Conservation (phyloP, 2,797 vertebrate genomes). For the Tapirus indicus region DNA sequence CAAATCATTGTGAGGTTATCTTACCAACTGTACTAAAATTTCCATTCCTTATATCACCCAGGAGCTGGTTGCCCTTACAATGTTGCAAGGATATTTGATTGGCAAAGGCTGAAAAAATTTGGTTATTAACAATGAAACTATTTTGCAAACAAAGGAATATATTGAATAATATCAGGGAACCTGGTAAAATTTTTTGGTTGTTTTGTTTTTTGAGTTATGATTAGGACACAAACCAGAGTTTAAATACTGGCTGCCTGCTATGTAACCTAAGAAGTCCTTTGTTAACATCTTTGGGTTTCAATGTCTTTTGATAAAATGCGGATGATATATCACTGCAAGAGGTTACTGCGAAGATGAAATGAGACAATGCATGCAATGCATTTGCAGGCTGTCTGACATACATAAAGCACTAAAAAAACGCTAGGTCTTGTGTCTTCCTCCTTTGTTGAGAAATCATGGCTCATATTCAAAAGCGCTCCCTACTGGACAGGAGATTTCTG, state of each 20-base stretch:
- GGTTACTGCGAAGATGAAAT: neutral
- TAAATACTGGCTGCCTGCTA: neutral
- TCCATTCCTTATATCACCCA: neutral
- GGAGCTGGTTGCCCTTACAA: constrained; percentile 59
- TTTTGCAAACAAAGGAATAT: constrained; percentile 30
- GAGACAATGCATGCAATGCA: neutral
- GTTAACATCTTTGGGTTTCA: neutral
- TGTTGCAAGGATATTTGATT: neutral
- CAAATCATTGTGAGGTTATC: constrained; percentile 34
- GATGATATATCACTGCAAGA: constrained; percentile 5
- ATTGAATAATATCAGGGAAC: neutral
- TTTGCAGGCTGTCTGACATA: neutral
- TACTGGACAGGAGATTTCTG: neutral
- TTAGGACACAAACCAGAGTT: neutral
- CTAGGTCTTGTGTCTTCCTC: neutral
- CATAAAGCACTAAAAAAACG: neutral
- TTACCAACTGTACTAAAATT: constrained; percentile 63
- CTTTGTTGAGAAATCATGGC: neutral
- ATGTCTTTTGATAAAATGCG: neutral
- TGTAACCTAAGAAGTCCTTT: neutral
- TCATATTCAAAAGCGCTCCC: neutral
- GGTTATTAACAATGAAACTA: constrained; percentile 22
- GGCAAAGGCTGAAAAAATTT: constrained; percentile 45
- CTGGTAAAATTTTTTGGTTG: neutral
- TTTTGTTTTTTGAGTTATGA: neutral